phyloP scores from a whole-genome alignment of 2,113 vertebrate species.

The Anhinga rufa region DNA sequence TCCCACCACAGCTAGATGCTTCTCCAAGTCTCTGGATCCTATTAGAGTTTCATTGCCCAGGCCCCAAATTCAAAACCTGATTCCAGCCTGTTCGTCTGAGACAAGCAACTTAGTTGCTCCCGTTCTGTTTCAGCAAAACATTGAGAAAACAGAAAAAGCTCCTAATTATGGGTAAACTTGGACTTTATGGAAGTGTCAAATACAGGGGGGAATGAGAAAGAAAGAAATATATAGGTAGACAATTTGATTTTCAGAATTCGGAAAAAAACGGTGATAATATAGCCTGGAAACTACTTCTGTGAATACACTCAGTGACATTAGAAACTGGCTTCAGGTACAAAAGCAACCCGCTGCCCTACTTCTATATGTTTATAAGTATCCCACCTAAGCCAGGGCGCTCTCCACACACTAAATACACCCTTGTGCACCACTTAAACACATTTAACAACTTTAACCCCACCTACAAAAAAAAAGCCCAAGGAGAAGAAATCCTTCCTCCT shows the following conservation, averaged over 20 bases:
- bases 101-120: background rate
- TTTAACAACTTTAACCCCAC: background rate
- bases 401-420: background rate
- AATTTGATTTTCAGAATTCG: background rate
- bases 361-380: accelerated
- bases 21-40: background rate
- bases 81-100: background rate
- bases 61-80: background rate
- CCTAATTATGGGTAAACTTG: background rate
- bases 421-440: background rate
- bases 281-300: background rate
- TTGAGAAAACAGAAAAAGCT: background rate
- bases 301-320: background rate
- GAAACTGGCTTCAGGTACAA: background rate
- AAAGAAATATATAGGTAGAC: background rate
- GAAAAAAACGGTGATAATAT: background rate
- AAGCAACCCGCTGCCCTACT: background rate
- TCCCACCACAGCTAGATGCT: background rate
- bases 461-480: background rate
- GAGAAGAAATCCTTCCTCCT: background rate
- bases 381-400: background rate
- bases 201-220: background rate
- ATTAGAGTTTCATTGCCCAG: background rate
- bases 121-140: background rate
- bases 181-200: background rate